Evolutionary conservation across 2,888 invertebrate genomes (phyloP).

Genomic region (Frankliniella fusca): DNA sequence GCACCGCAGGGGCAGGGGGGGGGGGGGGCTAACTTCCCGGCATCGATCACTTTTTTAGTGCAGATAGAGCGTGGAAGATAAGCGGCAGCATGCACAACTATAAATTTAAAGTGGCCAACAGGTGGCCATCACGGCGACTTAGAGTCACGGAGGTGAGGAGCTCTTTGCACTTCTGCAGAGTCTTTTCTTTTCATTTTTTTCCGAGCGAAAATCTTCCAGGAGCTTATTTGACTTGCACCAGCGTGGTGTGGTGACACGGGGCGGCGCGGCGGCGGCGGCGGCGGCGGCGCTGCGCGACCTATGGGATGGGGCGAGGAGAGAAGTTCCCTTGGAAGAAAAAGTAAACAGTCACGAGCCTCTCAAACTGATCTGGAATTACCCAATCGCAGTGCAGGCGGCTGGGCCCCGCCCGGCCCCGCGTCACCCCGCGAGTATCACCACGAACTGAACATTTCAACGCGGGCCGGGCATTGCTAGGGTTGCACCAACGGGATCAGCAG

Average conservation of each 20-base stretch:
- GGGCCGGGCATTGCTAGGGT: neutral
- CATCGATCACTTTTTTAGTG: too few relatives aligned
- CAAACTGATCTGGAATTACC: neutral
- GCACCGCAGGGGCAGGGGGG: neutral
- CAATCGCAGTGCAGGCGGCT: neutral
- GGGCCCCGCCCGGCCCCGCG: neutral
- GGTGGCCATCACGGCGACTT: too few relatives aligned
- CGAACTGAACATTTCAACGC: neutral
- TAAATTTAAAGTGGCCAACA: too few relatives aligned
- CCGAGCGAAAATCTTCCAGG: too few relatives aligned
- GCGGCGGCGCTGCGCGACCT: neutral
- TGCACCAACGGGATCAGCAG: neutral
- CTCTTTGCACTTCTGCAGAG: too few relatives aligned
- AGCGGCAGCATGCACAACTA: too few relatives aligned
- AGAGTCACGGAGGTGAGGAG: too few relatives aligned
- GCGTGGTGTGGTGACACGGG: too few relatives aligned
- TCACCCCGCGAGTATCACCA: neutral
- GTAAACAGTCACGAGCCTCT: neutral
- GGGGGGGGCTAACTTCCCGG: neutral
- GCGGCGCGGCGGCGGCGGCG: neutral
- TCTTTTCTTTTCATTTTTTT: too few relatives aligned
- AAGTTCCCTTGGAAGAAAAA: neutral
- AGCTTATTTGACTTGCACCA: too few relatives aligned
- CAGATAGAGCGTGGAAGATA: too few relatives aligned
- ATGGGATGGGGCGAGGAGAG: too few relatives aligned